A percentile compares a stretch with the other conserved stretches of the same genome.
Evolutionary conservation across 2,797 vertebrate genomes (phyloP).

Genomic region (Decapterus maruadsi): DNA sequence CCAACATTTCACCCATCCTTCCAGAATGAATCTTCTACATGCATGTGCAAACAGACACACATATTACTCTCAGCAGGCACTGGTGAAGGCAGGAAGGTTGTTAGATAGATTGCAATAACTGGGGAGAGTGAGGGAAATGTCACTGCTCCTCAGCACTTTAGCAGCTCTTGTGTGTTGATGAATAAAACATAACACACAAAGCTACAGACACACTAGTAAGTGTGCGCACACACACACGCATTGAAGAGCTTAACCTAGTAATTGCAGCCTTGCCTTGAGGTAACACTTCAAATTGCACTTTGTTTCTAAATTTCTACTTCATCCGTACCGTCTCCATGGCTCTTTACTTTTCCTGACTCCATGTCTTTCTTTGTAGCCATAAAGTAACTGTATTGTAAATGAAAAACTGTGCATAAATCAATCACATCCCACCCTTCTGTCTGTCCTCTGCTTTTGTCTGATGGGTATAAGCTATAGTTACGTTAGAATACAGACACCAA

Average conservation of each 20-base stretch:
- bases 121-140: constrained; percentile 28
- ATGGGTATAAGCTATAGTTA: constrained; percentile 14
- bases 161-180: constrained; percentile 38
- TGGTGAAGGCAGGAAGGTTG: constrained; percentile 4
- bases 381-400: no score
- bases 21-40: not conserved
- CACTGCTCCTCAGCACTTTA: constrained; percentile 49
- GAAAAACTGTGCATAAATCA: no score
- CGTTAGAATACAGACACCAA: not conserved
- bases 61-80: not conserved
- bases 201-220: not conserved
- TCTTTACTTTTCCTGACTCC: not conserved
- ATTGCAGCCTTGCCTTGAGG: constrained; percentile 59
- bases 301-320: constrained; percentile 28
- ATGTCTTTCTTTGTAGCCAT: not conserved
- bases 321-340: not conserved
- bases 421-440: no score
- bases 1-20: not conserved
- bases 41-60: not conserved
- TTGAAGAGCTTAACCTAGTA: constrained; percentile 63
- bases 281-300: constrained; percentile 47
- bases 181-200: constrained; percentile 60
- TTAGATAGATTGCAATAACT: constrained; percentile 57
- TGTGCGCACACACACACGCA: constrained; percentile 1
- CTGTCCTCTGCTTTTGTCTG: constrained; percentile 16